Percentiles rank a stretch among this genome's conserved stretches.
These are phyloP conservation scores for Drosophila persimilis DNA, from an alignment of 1,140 invertebrate genomes.

Conservation along the genomic window DNA sequence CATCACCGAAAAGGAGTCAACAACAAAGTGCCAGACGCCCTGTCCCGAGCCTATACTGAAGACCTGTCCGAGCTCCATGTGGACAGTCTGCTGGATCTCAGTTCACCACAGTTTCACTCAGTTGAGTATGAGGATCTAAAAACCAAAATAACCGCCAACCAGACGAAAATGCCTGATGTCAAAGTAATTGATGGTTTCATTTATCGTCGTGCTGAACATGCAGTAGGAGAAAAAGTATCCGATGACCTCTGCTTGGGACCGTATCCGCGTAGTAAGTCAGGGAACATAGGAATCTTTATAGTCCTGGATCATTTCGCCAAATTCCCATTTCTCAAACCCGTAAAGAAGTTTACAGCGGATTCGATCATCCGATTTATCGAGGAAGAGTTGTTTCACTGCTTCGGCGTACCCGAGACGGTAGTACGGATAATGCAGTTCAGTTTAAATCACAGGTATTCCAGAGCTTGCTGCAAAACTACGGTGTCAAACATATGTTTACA, in stretches of 20 bases:
- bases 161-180: background rate
- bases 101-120: no score
- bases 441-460: conserved; percentile 4
- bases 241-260: conserved; percentile 3
- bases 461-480: background rate
- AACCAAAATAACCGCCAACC: background rate
- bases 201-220: conserved; percentile 11
- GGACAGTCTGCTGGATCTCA: no score
- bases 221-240: background rate
- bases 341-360: background rate
- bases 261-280: background rate
- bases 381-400: background rate
- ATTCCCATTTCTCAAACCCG: background rate
- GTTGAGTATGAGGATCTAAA: background rate
- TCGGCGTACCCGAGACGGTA: background rate
- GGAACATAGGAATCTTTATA: conserved; percentile 13
- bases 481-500: no score
- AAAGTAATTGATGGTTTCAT: conserved; percentile 7
- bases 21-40: no score
- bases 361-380: background rate
- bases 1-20: no score
- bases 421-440: background rate
- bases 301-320: conserved; percentile 1
- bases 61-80: no score
- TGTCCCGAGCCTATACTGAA: no score